Evolutionary conservation across 2,797 vertebrate species (phyloP).

Genomic region (Enteromius argenteus): DNA sequence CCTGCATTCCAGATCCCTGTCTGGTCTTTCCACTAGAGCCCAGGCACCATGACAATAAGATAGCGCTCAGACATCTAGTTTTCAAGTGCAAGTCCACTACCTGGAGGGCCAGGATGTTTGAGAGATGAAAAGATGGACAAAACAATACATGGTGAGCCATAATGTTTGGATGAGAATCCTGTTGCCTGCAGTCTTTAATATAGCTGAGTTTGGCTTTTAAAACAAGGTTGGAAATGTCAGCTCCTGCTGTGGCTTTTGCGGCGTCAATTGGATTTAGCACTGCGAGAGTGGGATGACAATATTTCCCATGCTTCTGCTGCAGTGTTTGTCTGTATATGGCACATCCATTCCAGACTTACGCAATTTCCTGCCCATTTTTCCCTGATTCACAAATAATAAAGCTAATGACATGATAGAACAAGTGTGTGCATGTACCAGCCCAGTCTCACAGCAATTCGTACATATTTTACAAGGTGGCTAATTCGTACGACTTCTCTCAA

Average conservation of each 20-base stretch:
- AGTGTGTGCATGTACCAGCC: background rate
- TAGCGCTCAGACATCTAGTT: slow-evolving; percentile 10
- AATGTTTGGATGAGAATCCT: slow-evolving; percentile 40
- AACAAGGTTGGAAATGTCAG: slow-evolving; percentile 36
- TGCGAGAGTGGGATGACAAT: background rate
- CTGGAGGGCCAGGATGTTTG: slow-evolving; percentile 34
- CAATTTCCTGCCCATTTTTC: background rate
- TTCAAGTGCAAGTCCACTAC: slow-evolving; percentile 25
- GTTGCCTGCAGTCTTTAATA: slow-evolving; percentile 39
- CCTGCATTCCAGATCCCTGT: slow-evolving; percentile 43
- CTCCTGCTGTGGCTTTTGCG: slow-evolving; percentile 1
- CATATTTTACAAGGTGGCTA: no score
- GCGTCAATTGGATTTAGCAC: slow-evolving; percentile 13
- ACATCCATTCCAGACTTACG: background rate
- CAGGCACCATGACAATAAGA: slow-evolving; percentile 24
- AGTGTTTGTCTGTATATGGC: background rate
- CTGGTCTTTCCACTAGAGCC: background rate
- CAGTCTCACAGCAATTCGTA: no score
- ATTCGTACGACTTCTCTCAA: no score
- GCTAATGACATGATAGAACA: background rate
- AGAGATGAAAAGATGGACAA: slow-evolving; percentile 47
- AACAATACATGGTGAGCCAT: slow-evolving; percentile 32
- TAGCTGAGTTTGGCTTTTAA: slow-evolving; percentile 19
- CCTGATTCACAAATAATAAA: slow-evolving; percentile 9
- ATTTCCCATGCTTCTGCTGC: background rate